Evolutionary conservation across 1,140 invertebrate genomes (phyloP), one percentile per base, ranked within the genome.

Genomic region (Geopemphigus sp.): DNA sequence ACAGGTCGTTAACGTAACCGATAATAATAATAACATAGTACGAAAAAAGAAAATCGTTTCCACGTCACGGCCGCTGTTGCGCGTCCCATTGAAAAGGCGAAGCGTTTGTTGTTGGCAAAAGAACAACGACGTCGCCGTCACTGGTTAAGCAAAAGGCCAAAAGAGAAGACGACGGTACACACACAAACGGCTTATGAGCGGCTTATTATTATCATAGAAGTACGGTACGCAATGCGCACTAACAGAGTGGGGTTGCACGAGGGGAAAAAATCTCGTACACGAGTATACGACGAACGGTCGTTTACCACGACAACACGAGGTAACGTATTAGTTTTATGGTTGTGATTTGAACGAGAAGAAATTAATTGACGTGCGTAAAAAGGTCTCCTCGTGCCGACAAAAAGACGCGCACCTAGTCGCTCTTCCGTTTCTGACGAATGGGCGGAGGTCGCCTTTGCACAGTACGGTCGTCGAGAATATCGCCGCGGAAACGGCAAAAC

Each of bases 271-370:
- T n/a, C n/a, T n/a, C n/a, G n/a, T 15, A 59, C 8, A 39, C 32
- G 8, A 39, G 8, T 39, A 39, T 39, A 39, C 32, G 32, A n/a
- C 32, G 8, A 8, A 39, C 32, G 39, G 63, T 64, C 63, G 32
- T 64, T 64, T 17, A n/a, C 32, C 29, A 50, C 24, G 56, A n/a
- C 11, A 47, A 59, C 56, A 3, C 56, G 56, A 59, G n/a, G 32
- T 59, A 39, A 47, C 56, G 26, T 61, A 76, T 76, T 76, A 76
- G 73, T 76, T 76, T 76, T 76, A 61, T 76, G 57, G 56, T 76
- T 76, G 73, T 76, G 73, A 76, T 61, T 76, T 61, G 73, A 76
- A 76, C 73, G 56, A 56, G 73, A 76, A 76, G 73, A 76, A 76
- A 76, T 76, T 76, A 76, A 76, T 76, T 76, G 73, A 76, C 73